Conservation (phyloP, 2,888 invertebrate species). For the Drosophila melanosoma region DNA sequence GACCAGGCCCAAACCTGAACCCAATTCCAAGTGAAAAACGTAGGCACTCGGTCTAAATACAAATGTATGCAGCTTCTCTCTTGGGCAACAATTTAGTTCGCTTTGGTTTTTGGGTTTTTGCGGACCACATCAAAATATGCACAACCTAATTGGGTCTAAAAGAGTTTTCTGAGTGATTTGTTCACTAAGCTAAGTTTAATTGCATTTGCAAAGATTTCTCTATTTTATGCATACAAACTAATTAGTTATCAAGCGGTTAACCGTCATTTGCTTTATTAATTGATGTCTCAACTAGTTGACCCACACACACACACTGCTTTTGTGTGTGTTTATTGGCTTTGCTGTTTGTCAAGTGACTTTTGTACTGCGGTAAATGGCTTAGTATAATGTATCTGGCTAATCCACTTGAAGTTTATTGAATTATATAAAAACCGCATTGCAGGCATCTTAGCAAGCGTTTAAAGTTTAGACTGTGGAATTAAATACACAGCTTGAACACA, state of each 20-base stretch:
- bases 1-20: background rate
- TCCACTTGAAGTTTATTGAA: slow-evolving; percentile 3
- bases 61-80: background rate
- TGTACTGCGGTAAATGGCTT: slow-evolving; percentile 20
- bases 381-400: slow-evolving; percentile 13
- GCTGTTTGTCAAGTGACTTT: slow-evolving; percentile 32
- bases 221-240: slow-evolving; percentile 26
- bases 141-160: slow-evolving; percentile 62
- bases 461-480: slow-evolving; percentile 14
- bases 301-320: slow-evolving; percentile 13
- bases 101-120: slow-evolving; percentile 4
- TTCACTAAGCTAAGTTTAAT: slow-evolving; percentile 64
- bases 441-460: slow-evolving; percentile 13
- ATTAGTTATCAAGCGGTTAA: slow-evolving; percentile 63
- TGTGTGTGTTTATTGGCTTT: slow-evolving; percentile 37
- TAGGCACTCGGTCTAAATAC: background rate
- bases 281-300: slow-evolving; percentile 38
- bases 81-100: slow-evolving; percentile 4
- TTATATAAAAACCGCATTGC: slow-evolving; percentile 9
- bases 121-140: slow-evolving; percentile 46
- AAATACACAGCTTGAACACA: background rate
- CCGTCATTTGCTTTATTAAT: slow-evolving; percentile 72
- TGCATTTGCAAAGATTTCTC: slow-evolving; percentile 56
- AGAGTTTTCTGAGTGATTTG: slow-evolving; percentile 57
- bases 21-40: slow-evolving; percentile 13